Conservation (phyloP, 2,113 vertebrate genomes). For the Alouatta palliata region DNA sequence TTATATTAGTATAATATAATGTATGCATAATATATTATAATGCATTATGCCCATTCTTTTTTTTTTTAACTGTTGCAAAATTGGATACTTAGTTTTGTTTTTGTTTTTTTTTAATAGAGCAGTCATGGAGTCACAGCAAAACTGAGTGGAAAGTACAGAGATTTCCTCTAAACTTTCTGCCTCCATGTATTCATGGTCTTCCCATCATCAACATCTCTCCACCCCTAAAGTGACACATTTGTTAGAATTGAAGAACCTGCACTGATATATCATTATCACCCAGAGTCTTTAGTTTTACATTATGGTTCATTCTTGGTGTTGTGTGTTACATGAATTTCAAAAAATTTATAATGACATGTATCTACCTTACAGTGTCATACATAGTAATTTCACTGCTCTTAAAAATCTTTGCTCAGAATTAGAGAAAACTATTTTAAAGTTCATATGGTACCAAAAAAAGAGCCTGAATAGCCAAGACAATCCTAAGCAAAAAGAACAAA, state of each 20-base stretch:
- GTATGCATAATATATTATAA: not conserved
- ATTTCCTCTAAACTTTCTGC: not conserved
- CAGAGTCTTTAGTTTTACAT: too few relatives aligned
- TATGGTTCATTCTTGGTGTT: not conserved
- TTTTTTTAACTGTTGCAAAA: not conserved
- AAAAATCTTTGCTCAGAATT: too few relatives aligned
- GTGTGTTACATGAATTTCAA: not conserved
- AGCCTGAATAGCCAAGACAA: too few relatives aligned
- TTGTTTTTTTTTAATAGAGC: not conserved
- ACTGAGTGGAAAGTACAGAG: not conserved
- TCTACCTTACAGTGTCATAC: not conserved
- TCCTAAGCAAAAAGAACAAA: too few relatives aligned
- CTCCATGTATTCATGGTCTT: too few relatives aligned
- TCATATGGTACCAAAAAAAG: too few relatives aligned
- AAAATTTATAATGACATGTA: not conserved
- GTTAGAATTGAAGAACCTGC: too few relatives aligned
- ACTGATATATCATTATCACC: too few relatives aligned
- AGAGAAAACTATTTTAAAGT: too few relatives aligned
- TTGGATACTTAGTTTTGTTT: not conserved
- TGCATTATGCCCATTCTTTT: not conserved
- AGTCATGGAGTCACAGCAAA: not conserved
- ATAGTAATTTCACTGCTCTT: not conserved
- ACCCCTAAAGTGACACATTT: too few relatives aligned
- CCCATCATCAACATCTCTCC: too few relatives aligned
- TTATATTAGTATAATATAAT: too few relatives aligned